Percentiles rank a stretch among this genome's conserved stretches.
Conservation (phyloP, 1,140 invertebrate species). For the Rhagoletis zephyria region DNA sequence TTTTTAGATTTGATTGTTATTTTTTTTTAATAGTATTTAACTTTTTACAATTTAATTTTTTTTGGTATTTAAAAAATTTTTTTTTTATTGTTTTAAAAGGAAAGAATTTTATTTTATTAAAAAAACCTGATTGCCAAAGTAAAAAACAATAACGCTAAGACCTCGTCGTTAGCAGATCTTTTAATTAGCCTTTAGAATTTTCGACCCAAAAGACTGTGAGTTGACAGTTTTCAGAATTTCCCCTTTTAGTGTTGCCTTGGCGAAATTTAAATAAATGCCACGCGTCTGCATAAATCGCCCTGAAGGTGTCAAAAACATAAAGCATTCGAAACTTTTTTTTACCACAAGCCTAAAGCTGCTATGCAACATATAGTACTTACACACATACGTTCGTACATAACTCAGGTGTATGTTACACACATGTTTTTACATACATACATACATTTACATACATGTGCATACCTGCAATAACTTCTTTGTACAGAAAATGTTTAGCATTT, state of each 20-base stretch:
- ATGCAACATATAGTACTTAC: background rate
- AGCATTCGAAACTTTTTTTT: background rate
- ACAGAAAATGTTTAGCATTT: background rate
- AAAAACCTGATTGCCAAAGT: no score
- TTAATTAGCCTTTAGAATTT: no score
- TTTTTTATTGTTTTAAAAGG: no score
- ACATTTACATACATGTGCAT: background rate
- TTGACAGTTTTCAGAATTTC: background rate
- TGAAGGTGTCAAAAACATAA: conserved; percentile 11
- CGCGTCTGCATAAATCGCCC: background rate
- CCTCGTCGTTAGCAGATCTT: no score
- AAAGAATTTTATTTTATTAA: no score
- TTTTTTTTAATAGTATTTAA: no score
- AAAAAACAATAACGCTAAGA: no score
- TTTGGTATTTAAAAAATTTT: no score
- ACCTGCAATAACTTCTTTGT: background rate
- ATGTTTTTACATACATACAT: background rate
- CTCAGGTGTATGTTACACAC: background rate
- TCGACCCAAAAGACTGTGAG: no score
- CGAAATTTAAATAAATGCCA: conserved; percentile 2
- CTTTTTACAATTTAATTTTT: no score
- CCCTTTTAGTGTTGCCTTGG: background rate
- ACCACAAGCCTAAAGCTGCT: background rate
- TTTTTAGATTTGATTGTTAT: no score
- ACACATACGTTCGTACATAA: background rate